Base-by-base conservation (phyloP, 2,113 vertebrate genomes). In the Rhinoderma darwinii region DNA sequence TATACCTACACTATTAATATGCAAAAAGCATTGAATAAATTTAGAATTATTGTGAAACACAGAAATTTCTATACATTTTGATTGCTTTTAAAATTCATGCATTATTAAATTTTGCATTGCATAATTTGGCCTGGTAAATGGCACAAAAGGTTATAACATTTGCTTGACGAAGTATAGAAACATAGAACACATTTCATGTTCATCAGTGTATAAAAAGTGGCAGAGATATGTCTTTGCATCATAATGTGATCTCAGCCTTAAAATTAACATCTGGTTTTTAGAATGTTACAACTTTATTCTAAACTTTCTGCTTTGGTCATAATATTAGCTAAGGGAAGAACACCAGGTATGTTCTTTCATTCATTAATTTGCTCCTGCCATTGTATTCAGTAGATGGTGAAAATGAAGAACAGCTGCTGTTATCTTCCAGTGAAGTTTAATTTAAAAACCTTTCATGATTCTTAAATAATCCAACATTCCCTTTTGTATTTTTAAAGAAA, bases 21-120 rank as follows among this genome's bases (percentile, higher is more conserved):
- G 77, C 77, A 82, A 86, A 82, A 86, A 44, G 77, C 66, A 32
- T 41, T 74, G 66, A 59, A 73, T 11, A 54, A 50, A 68, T 86
- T 86, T 44, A 73, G 51, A 86, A 86, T 73, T 81, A 81, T 43
- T 82, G 66, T 59, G 85, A 86, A 82, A 86, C 85, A 74, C 50
- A 74, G 77, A 54, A 37, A 81, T 86, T 86, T 80, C 44, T 82
- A 73, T 86, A 81, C 50, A 81, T 73, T 86, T 86, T 86, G 85
- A 86, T 86, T 86, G 85, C 85, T 68, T 86, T 86, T 86, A 86
- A 70, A 86, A 81, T 82, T 73, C 85, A 86, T 86, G 77, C 85
- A 73, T 86, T 86, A 86, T 86, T 86, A 86, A 73, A 79, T 86
- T 73, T 86, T 73, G 66, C 47, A 81, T 86, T 82, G 77, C 66